These are phyloP conservation scores for Drosophila chauvacae DNA, from an alignment of 1,140 invertebrate species.

Conservation along the genomic window DNA sequence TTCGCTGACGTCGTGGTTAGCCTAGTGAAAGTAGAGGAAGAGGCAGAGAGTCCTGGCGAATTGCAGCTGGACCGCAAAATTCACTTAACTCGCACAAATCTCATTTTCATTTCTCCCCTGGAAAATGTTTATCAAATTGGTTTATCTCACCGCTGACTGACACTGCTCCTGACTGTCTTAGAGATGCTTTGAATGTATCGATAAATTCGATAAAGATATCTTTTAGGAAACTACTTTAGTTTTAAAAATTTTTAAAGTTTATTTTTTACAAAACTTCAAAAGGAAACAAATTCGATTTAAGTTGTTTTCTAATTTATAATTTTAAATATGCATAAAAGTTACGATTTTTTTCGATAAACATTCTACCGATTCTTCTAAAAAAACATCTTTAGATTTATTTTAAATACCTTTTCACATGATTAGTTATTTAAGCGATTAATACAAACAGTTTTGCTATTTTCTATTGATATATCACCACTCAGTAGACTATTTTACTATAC, in stretches of 20 bases:
- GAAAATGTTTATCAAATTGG: constrained; percentile 67
- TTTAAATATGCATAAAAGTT: background rate
- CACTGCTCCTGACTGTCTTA: background rate
- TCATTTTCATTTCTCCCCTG: constrained; percentile 34
- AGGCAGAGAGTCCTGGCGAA: background rate
- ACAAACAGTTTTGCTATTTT: background rate
- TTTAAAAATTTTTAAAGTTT: background rate
- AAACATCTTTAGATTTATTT: background rate
- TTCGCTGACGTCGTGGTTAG: constrained; percentile 6
- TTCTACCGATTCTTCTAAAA: background rate
- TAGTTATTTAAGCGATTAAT: background rate
- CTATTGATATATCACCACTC: background rate
- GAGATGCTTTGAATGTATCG: background rate
- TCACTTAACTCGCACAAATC: constrained; percentile 64
- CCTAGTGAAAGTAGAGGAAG: background rate
- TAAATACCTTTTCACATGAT: background rate
- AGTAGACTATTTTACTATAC: background rate
- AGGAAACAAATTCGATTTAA: rapidly evolving
- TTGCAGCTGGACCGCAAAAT: constrained; percentile 45
- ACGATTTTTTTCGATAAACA: background rate
- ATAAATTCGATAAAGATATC: background rate
- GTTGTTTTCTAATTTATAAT: background rate
- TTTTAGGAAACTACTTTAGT: background rate
- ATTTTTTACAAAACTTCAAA: background rate
- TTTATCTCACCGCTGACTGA: constrained; percentile 21